Base-by-base conservation (phyloP, 2,888 invertebrate genomes). In the Antitype chi region DNA sequence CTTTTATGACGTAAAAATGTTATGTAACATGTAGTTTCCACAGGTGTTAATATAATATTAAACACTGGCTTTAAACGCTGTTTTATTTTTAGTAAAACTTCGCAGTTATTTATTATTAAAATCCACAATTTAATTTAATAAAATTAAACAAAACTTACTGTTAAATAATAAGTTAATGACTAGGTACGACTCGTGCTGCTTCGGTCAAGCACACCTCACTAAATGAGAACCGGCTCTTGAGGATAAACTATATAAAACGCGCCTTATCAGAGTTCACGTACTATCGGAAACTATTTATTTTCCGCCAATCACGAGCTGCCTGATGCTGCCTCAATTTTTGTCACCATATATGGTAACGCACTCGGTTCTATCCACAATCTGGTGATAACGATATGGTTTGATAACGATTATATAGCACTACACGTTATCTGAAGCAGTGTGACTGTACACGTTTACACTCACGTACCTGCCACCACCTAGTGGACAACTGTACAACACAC, bases 301-400 rank as follows among this genome's bases (percentile, higher is more conserved):
- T 94, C 97, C 95, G 94, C 98, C 98, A 98, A 98, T 98, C 96
- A 97, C 95, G 94, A 96, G 96, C 97, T 97, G 89, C 88, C 88
- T 92, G 95, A 94, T 96, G 96, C 97, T 97, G 92, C 90, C 90
- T 93, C 92, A 95, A 93, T 94, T 95, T 95, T 95, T 97, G 97
- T 98, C 97, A 97, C 98, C 98, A 98, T 98, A 98, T 98, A 98
- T 97, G 98, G 98, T 97, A 97, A 97, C 97, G 96, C 91, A 92
- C 90, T 90, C 88, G 89, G 90, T 87, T 88, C 91, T 91, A 91
- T 93, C 89, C 92, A 89, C 91, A 90, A 93, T 91, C 92, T 89
- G 87, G 80, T 94, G 93, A 94, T 95, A 94, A 92, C 87, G 90
- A 90, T 88, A 91, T 91, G 89, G 89, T 89, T 90, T 93, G 95